Percentiles rank a stretch among this genome's conserved stretches.
Evolutionary conservation across 2,888 invertebrate genomes (phyloP).

Genomic region (Microctonus hyperodae): DNA sequence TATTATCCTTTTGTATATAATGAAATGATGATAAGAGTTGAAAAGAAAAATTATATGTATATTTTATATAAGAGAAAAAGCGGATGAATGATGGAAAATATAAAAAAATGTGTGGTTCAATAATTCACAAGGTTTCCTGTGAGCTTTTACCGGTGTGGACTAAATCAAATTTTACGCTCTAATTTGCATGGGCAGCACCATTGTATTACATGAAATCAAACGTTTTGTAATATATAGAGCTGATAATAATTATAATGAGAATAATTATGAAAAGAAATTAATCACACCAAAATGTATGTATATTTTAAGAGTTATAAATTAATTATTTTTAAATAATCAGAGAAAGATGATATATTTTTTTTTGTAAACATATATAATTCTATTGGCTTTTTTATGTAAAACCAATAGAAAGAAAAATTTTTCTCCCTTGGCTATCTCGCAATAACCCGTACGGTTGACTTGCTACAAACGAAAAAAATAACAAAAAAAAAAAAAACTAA

Average conservation of each 20-base stretch:
- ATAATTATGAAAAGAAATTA: neutral
- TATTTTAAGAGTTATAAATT: neutral
- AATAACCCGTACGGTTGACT: conserved; percentile 36
- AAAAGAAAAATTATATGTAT: too few species aligned
- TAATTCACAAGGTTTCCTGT: neutral
- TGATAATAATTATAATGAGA: conserved; percentile 17
- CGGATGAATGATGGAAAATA: too few species aligned
- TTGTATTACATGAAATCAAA: conserved; percentile 13
- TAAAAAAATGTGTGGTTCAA: conserved; percentile 23
- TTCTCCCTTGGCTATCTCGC: conserved; percentile 33
- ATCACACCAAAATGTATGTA: too few species aligned
- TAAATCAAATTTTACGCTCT: conserved; percentile 6
- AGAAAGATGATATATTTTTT: too few species aligned
- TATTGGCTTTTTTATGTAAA: neutral
- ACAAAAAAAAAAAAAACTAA: too few species aligned
- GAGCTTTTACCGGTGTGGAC: neutral
- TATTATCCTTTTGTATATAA: neutral
- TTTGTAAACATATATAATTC: too few species aligned
- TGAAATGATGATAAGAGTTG: too few species aligned
- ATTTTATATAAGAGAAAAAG: too few species aligned
- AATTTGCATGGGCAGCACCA: conserved; percentile 6
- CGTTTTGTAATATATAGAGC: too few species aligned
- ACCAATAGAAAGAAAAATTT: conserved; percentile 27
- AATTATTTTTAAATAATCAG: neutral
- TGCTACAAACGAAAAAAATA: conserved; percentile 39